phyloP scores from a whole-genome alignment of 1,140 invertebrate genomes.

The Sarcophaga bullata region DNA sequence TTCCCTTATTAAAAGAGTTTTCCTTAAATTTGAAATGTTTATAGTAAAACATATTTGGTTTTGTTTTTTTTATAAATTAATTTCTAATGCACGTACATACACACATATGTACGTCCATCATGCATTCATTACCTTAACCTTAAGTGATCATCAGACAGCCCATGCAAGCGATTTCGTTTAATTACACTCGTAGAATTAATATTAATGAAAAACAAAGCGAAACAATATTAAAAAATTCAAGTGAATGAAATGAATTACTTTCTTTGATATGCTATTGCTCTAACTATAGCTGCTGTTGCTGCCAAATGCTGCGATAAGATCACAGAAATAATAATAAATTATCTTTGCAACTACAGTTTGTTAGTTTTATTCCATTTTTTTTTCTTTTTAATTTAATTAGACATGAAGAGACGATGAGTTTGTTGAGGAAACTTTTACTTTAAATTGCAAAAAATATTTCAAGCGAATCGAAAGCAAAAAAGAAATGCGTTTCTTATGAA shows the following conservation, averaged over 20 bases:
- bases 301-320: neutral
- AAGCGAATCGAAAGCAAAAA: neutral
- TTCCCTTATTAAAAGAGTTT: too few species aligned
- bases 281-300: neutral
- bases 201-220: neutral
- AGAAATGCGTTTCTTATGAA: neutral
- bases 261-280: neutral
- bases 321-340: neutral
- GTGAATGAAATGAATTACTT: constrained; percentile 3
- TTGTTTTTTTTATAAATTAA: too few species aligned
- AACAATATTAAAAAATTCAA: neutral
- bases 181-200: neutral
- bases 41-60: too few species aligned
- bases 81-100: too few species aligned
- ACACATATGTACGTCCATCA: too few species aligned
- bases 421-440: neutral
- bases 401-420: neutral
- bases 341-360: neutral
- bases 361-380: neutral
- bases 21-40: too few species aligned
- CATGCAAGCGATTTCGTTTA: neutral
- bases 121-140: neutral
- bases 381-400: constrained; percentile 7
- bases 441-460: constrained; percentile 3
- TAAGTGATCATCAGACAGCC: neutral